phyloP scores from a whole-genome alignment of 2,888 invertebrate species.

The Malthinus flaveolus region DNA sequence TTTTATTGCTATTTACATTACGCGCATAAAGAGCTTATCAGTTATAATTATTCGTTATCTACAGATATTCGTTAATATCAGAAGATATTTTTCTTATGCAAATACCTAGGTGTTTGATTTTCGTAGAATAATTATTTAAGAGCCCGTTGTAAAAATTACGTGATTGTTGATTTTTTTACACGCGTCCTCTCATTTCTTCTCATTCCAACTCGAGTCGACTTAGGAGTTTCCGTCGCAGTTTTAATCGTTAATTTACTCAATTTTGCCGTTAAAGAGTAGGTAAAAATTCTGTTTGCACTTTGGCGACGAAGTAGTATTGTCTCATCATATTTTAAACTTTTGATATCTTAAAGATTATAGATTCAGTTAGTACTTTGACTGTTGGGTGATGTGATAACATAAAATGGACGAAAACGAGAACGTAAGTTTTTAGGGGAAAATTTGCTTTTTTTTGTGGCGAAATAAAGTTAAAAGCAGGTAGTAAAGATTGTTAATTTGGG shows the following conservation, averaged over 20 bases:
- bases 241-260: no score
- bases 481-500: slow-evolving; percentile 27
- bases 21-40: slow-evolving; percentile 29
- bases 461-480: slow-evolving; percentile 22
- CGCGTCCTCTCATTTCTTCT: slow-evolving; percentile 7
- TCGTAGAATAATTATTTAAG: slow-evolving; percentile 28
- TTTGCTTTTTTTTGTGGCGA: slow-evolving; percentile 5
- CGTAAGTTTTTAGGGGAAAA: slow-evolving; percentile 23
- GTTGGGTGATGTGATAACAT: slow-evolving; percentile 19
- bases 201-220: not conserved
- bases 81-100: slow-evolving; percentile 27
- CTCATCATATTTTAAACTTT: slow-evolving; percentile 30
- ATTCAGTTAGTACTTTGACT: slow-evolving; percentile 27
- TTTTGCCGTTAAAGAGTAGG: slow-evolving; percentile 14
- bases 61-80: slow-evolving; percentile 35
- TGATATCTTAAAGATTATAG: slow-evolving; percentile 29
- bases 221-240: no score
- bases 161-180: slow-evolving; percentile 11
- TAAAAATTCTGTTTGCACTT: slow-evolving; percentile 25
- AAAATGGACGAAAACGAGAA: slow-evolving; percentile 17
- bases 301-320: slow-evolving; percentile 29
- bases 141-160: slow-evolving; percentile 23
- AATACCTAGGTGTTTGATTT: slow-evolving; percentile 30
- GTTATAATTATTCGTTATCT: slow-evolving; percentile 34
- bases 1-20: slow-evolving; percentile 11